phyloP scores from a whole-genome alignment of 1,140 invertebrate genomes.

The Pissodes strobi region DNA sequence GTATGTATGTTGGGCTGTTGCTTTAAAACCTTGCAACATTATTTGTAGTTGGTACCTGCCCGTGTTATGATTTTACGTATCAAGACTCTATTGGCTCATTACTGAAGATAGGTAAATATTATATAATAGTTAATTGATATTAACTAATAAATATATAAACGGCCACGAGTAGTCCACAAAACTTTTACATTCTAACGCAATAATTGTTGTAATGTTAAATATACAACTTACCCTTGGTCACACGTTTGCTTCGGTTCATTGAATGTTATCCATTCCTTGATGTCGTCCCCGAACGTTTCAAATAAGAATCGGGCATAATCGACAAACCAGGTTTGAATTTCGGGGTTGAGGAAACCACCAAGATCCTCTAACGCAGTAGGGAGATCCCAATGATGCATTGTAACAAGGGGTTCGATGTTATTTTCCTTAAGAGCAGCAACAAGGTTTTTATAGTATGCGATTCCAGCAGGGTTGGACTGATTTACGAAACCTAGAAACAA shows the following conservation, averaged over 20 bases:
- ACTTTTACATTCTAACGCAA: too few relatives aligned
- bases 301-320: conserved; percentile 67
- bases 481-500: conserved; percentile 7
- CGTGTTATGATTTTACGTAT: too few relatives aligned
- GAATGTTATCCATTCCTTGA: conserved; percentile 71
- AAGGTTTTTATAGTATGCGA: conserved; percentile 30
- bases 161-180: too few relatives aligned
- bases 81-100: too few relatives aligned
- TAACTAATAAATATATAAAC: too few relatives aligned
- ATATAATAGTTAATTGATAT: too few relatives aligned
- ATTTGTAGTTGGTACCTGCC: too few relatives aligned
- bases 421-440: conserved; percentile 52
- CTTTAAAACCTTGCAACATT: too few relatives aligned
- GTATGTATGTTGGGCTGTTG: too few relatives aligned
- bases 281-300: conserved; percentile 63
- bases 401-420: conserved; percentile 61
- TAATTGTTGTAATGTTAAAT: too few relatives aligned
- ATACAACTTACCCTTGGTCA: too few relatives aligned
- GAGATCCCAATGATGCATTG: conserved; percentile 56
- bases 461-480: conserved; percentile 17
- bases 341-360: conserved; percentile 59
- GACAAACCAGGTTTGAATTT: conserved; percentile 51
- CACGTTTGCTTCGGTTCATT: conserved; percentile 74
- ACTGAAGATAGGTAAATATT: too few relatives aligned
- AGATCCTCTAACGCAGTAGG: conserved; percentile 55